Evolutionary conservation across 1,140 invertebrate species (phyloP), one percentile per base, ranked within the genome.

Genomic region (Ctenoplectra terminalis): DNA sequence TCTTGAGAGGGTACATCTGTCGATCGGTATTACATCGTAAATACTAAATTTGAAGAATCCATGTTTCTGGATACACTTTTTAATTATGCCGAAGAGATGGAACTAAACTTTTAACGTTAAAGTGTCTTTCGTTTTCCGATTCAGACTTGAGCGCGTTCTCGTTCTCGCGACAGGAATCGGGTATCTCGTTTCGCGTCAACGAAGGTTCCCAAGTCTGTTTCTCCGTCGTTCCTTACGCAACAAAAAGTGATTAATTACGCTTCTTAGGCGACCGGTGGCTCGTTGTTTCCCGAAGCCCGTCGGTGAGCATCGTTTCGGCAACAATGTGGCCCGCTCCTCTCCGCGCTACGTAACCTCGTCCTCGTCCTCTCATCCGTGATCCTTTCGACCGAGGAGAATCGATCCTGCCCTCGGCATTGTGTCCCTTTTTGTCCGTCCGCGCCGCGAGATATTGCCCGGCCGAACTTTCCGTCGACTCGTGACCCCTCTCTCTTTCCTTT

Each of bases 211-310:
- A 37, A 29, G 26, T 29, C 43, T 31, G 29, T 37, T 34, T 74
- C 46, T 26, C 29, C 26, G 15, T 23, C n/a, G 70, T 71, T 70
- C 66, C 48, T 87, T 81, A 70, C 67, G 72, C 86, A 86, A 81
- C 52, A 90, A 91, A 92, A 91, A 89, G 90, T 92, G 91, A 92
- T 92, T 92, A 92, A 92, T 92, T 92, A 92, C 87, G 87, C 83
- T 88, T 90, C 88, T 90, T 84, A 85, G 88, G 85, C 75, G 81
- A 87, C 80, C 85, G 83, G 85, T 90, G 90, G 87, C 83, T 88
- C 89, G 89, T 91, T 90, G 90, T 91, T 91, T 92, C 86, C 85
- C 84, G 82, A 69, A 86, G 81, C 85, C 82, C 83, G 84, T 81
- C 87, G 88, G 83, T 87, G 85, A 87, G 86, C 86, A 89, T 88